These are phyloP conservation scores for Chunga burmeisteri DNA, from an alignment of 2,113 vertebrate genomes.

Conservation along the genomic window DNA sequence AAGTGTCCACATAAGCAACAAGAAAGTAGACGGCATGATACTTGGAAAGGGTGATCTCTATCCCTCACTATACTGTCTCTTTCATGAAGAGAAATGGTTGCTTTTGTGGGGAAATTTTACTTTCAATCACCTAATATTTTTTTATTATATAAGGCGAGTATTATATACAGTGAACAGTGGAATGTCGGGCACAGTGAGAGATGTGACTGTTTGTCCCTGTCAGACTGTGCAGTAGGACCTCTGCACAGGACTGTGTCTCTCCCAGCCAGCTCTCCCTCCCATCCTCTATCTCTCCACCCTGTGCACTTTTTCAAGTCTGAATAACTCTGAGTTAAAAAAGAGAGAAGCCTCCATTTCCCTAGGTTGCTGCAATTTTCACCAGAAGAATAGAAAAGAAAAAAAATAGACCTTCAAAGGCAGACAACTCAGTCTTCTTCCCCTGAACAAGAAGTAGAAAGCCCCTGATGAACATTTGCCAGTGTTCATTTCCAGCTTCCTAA, in stretches of 20 bases:
- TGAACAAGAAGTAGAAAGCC: background rate
- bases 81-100: background rate
- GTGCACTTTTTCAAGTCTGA: background rate
- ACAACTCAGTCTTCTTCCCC: background rate
- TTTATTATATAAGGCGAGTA: too few species aligned
- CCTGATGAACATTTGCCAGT: background rate
- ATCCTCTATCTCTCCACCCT: rapidly evolving
- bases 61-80: background rate
- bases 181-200: background rate
- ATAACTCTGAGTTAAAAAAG: background rate
- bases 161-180: too few species aligned
- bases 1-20: background rate
- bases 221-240: background rate
- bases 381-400: background rate
- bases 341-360: background rate
- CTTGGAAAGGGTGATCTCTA: rapidly evolving
- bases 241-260: background rate
- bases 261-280: background rate
- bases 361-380: background rate
- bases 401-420: background rate
- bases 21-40: background rate
- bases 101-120: background rate
- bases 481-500: background rate
- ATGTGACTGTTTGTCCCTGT: rapidly evolving
- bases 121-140: background rate